Base-by-base conservation (phyloP, 2,888 invertebrate genomes). In the Furcula furcula region DNA sequence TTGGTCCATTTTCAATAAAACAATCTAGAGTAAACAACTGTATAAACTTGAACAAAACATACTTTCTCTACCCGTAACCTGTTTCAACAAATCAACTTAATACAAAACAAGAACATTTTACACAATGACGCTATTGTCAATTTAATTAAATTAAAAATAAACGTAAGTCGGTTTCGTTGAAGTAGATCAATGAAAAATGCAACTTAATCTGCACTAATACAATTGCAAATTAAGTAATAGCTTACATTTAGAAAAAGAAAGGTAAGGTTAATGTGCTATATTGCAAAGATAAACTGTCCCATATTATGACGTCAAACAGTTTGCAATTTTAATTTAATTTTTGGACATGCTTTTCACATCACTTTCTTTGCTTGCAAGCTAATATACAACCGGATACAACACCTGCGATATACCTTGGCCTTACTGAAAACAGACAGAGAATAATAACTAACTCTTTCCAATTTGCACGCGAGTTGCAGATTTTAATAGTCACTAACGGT, bases 1-100 rank as follows among this genome's bases (percentile, higher is more conserved):
- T n/a, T n/a, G 6, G 20, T 20, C 20, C 2, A 7, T 20, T 28
- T n/a, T n/a, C n/a, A 28, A 28, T 3, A 11, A 3, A 28, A 28
- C 11, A 28, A 18, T 23, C 4, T 11, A 6, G 10, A 23, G 2
- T 23, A 23, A 23, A 28, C 7, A 28, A 18, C 10, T 28, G 10
- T 18, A 12, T 18, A 28, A 23, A 31, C 31, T 22, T 23, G 11
- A 23, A 15, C 23, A 23, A 18, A 15, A 15, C 15, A 18, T 23
- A 9, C 10, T 22, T 14, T 16, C 6, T 22, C 13, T 22, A 22
- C 14, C 22, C 14, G 30, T 31, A 13, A 21, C 32, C 27, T 15
- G 27, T 28, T 26, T 14, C 14, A 18, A 26, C 9, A 14, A 26
- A 14, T 14, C 14, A 18, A 28, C 11, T 7, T 7, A 28, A 7